A percentile compares a stretch with the other conserved stretches of the same genome.
Conservation (phyloP, 92 coral and sea anemone species). For the Zoanthus solanderi region DNA sequence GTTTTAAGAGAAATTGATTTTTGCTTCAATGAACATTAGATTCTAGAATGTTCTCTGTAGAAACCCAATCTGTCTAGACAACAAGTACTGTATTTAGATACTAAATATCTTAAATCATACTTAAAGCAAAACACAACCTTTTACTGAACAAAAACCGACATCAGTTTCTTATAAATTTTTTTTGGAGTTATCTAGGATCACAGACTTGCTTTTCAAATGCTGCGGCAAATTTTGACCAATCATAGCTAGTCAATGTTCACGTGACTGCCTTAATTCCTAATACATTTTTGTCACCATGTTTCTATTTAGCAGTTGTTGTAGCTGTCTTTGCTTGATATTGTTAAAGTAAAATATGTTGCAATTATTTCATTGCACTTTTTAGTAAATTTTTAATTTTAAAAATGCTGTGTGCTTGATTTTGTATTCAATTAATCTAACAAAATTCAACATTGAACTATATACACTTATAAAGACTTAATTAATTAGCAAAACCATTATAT, state of each 20-base stretch:
- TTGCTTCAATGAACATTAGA: neutral
- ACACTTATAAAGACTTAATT: too few relatives aligned
- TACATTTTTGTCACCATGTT: too few relatives aligned
- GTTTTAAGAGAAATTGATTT: neutral
- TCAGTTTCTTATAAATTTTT: neutral
- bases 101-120: neutral
- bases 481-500: too few relatives aligned
- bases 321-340: too few relatives aligned
- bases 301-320: too few relatives aligned
- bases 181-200: neutral
- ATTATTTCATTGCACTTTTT: too few relatives aligned
- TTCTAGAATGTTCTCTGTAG: slow-evolving; percentile 32
- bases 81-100: neutral
- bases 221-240: neutral
- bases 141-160: neutral
- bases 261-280: neutral
- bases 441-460: too few relatives aligned
- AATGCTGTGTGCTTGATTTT: too few relatives aligned
- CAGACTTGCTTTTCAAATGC: neutral
- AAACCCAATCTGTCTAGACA: slow-evolving; percentile 45
- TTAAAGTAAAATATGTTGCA: too few relatives aligned
- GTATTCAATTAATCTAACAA: too few relatives aligned
- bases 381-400: too few relatives aligned
- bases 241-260: neutral
- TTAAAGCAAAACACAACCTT: slow-evolving; percentile 9